A percentile compares a stretch with the other conserved stretches of the same genome.
Evolutionary conservation across 1,140 invertebrate genomes (phyloP).

Genomic region (Periplaneta americana): DNA sequence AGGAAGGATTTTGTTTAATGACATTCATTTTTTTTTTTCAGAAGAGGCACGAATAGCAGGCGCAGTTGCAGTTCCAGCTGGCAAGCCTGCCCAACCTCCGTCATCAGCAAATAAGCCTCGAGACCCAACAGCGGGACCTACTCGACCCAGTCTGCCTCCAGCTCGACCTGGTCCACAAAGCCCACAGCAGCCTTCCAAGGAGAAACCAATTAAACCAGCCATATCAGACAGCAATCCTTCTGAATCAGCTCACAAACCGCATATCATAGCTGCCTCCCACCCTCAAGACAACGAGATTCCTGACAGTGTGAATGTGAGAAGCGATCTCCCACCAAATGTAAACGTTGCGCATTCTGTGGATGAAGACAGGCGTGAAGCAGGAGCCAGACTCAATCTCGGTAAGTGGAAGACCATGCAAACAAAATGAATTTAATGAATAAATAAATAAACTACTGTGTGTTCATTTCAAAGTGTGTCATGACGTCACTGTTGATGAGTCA

Average conservation of each 20-base stretch:
- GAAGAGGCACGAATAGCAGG: slow-evolving; percentile 23
- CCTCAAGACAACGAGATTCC: slow-evolving; percentile 53
- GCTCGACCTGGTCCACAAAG: slow-evolving; percentile 9
- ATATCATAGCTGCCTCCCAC: slow-evolving; percentile 57
- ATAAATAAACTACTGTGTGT: too few relatives aligned
- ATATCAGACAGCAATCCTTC: neutral
- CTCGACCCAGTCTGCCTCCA: slow-evolving; percentile 19
- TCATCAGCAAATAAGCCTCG: neutral
- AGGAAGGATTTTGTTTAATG: too few relatives aligned
- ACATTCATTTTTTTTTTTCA: slow-evolving; percentile 20
- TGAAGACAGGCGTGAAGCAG: slow-evolving; percentile 54
- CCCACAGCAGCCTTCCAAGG: neutral
- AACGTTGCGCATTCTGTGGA: slow-evolving; percentile 57
- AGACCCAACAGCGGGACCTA: slow-evolving; percentile 23
- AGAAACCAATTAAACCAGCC: neutral
- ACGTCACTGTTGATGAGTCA: too few relatives aligned
- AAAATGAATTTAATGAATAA: neutral
- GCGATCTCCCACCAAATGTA: slow-evolving; percentile 42
- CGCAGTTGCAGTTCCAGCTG: slow-evolving; percentile 5
- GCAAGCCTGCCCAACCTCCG: neutral
- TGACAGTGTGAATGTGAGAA: slow-evolving; percentile 45
- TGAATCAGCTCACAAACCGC: slow-evolving; percentile 37
- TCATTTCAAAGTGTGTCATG: too few relatives aligned
- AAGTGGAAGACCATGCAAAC: slow-evolving; percentile 10
- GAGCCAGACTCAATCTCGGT: slow-evolving; percentile 71